These are phyloP conservation scores for Labrus mixtus DNA, from an alignment of 2,113 vertebrate genomes.

Conservation along the genomic window DNA sequence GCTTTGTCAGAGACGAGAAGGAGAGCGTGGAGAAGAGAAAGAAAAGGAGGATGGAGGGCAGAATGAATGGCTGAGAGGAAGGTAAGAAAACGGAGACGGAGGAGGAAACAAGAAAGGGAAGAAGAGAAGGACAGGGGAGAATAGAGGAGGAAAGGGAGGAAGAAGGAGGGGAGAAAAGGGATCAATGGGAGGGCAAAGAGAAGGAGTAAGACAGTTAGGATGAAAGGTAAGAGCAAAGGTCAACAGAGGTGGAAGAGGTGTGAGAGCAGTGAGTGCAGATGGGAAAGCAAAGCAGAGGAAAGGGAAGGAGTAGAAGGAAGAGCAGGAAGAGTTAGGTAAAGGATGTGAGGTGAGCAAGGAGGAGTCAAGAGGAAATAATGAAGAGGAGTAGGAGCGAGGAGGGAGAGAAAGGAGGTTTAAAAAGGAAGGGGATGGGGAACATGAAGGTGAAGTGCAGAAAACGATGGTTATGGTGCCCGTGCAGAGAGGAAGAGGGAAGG, in stretches of 20 bases:
- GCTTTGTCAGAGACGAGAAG: constrained; percentile 87
- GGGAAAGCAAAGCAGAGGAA: constrained; percentile 66
- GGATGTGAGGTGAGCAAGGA: constrained; percentile 59
- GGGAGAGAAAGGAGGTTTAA: neutral
- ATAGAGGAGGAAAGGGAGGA: constrained; percentile 1
- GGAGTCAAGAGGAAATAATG: constrained; percentile 46
- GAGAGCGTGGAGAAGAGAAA: constrained; percentile 90
- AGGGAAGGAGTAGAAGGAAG: constrained; percentile 68
- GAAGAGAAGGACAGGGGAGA: constrained; percentile 72
- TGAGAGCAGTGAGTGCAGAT: constrained; percentile 34
- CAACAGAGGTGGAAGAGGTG: constrained; percentile 55
- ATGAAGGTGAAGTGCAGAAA: constrained; percentile 83
- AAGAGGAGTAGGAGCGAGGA: constrained; percentile 73
- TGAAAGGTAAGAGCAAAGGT: constrained; percentile 60
- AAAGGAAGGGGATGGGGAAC: constrained; percentile 20
- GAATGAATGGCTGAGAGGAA: constrained; percentile 85
- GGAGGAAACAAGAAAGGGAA: constrained; percentile 68
- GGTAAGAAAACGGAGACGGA: constrained; percentile 51
- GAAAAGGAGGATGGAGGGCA: constrained; percentile 88
- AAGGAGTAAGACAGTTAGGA: constrained; percentile 74
- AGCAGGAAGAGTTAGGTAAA: constrained; percentile 67
- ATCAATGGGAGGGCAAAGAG: neutral
- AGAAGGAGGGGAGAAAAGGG: constrained; percentile 3
- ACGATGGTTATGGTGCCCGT: constrained; percentile 86
- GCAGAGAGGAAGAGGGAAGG: constrained; percentile 76